Conservation (phyloP, 2,888 invertebrate species). For the Sinodicranocentrus sp. region DNA sequence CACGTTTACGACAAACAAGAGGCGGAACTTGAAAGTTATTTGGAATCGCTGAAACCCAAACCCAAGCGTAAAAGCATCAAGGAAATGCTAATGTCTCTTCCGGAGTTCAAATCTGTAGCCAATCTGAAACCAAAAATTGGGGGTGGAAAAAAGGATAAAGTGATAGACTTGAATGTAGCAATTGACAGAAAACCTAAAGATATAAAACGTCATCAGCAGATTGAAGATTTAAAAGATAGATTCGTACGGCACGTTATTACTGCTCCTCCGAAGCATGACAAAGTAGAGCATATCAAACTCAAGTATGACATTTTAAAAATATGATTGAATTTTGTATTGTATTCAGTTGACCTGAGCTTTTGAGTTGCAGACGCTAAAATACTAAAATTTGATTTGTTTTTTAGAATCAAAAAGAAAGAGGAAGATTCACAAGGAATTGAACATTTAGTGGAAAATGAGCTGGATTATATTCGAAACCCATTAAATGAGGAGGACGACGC, state of each 20-base stretch:
- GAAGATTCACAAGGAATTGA: slow-evolving; percentile 77
- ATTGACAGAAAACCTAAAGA: slow-evolving; percentile 78
- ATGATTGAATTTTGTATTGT: too few species aligned
- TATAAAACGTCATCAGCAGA: slow-evolving; percentile 79
- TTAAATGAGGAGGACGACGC: slow-evolving; percentile 67
- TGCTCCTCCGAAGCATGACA: slow-evolving; percentile 80
- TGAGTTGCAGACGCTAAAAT: neutral
- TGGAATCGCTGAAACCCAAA: slow-evolving; percentile 65
- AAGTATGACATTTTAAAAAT: slow-evolving; percentile 81
- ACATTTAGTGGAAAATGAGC: slow-evolving; percentile 77
- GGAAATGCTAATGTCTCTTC: slow-evolving; percentile 69
- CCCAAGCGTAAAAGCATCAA: slow-evolving; percentile 64
- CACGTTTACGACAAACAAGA: slow-evolving; percentile 39
- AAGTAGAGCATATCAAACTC: slow-evolving; percentile 81
- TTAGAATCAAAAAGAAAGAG: slow-evolving; percentile 78
- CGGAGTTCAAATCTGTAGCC: slow-evolving; percentile 62
- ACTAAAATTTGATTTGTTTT: slow-evolving; percentile 11
- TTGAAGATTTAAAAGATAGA: slow-evolving; percentile 85
- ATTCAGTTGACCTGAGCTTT: too few species aligned
- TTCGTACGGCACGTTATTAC: slow-evolving; percentile 84
- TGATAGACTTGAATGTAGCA: slow-evolving; percentile 81
- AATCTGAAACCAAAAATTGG: slow-evolving; percentile 80
- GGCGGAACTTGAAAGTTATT: slow-evolving; percentile 61
- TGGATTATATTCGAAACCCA: slow-evolving; percentile 71
- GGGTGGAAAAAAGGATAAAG: slow-evolving; percentile 79